Conservation (phyloP, 1,140 invertebrate genomes). For the Pseudomyrmex sp. region DNA sequence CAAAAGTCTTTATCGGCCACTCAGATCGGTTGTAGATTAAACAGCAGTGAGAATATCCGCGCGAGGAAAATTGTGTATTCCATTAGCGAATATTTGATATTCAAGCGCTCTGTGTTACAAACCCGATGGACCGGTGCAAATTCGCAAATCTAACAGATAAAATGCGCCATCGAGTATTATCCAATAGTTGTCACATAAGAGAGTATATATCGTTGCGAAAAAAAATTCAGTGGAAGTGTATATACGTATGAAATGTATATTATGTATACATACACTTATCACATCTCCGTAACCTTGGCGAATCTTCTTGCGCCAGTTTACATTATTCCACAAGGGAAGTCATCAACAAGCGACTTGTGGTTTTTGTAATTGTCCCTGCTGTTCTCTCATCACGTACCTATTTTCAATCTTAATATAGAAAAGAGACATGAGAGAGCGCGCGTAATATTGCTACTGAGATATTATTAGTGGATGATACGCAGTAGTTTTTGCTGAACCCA, state of each 20-base stretch:
- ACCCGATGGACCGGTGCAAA: not conserved
- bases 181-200: too few relatives aligned
- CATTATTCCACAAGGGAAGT: conserved; percentile 54
- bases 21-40: conserved; percentile 25
- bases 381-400: conserved; percentile 21
- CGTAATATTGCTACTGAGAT: conserved; percentile 27
- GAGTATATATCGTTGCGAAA: too few relatives aligned
- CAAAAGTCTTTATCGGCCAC: conserved; percentile 7
- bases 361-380: conserved; percentile 66
- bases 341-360: conserved; percentile 69
- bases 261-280: not conserved
- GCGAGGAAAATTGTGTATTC: conserved; percentile 27
- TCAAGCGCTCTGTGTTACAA: not conserved
- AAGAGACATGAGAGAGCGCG: not conserved
- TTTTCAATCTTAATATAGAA: conserved; percentile 20
- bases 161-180: not conserved
- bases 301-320: conserved; percentile 57
- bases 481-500: conserved; percentile 29
- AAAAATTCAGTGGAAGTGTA: too few relatives aligned
- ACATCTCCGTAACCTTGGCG: conserved; percentile 36
- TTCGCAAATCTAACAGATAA: conserved; percentile 21
- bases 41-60: conserved; percentile 7
- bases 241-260: not conserved
- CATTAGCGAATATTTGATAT: conserved; percentile 31
- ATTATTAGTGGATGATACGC: conserved; percentile 11